Percentiles rank a stretch among this genome's conserved stretches.
phyloP scores from a whole-genome alignment of 2,797 vertebrate genomes.

The Anguilla pacifica region DNA sequence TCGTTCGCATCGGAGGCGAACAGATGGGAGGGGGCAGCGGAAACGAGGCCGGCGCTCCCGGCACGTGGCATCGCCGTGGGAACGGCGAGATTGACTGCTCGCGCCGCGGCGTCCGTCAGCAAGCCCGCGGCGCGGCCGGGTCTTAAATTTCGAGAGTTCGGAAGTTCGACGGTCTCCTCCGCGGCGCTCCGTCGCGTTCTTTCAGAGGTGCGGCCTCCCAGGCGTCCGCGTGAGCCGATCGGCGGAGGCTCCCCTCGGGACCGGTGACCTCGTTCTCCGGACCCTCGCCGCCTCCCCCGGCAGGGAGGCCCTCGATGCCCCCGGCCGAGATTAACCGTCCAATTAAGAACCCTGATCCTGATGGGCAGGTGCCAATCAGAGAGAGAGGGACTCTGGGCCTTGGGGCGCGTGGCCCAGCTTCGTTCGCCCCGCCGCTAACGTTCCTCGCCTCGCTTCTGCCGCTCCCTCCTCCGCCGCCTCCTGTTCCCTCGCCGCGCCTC shows the following conservation, averaged over 20 bases:
- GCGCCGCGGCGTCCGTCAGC: neutral
- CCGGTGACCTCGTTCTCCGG: neutral
- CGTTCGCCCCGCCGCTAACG: neutral
- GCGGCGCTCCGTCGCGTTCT: neutral
- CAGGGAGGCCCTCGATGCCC: neutral
- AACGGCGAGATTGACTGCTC: neutral
- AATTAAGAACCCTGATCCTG: constrained; percentile 1
- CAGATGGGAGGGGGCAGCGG: neutral
- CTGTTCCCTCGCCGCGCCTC: neutral
- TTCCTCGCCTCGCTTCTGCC: neutral
- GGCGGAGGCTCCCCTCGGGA: neutral
- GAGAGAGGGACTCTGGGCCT: neutral
- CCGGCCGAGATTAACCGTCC: neutral
- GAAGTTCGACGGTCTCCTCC: neutral
- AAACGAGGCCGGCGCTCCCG: neutral
- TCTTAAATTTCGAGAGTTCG: neutral
- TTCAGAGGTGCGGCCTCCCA: neutral
- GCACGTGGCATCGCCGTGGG: neutral
- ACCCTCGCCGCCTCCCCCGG: neutral
- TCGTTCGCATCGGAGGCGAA: neutral
- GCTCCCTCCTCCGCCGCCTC: too few species aligned
- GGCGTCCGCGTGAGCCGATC: neutral
- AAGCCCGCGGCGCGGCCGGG: neutral
- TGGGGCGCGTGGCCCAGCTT: neutral
- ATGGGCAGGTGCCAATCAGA: neutral